Evolutionary conservation across 2,888 invertebrate species (phyloP), one percentile per base, ranked within the genome.

Genomic region (Dyspetes luteomarginatus): DNA sequence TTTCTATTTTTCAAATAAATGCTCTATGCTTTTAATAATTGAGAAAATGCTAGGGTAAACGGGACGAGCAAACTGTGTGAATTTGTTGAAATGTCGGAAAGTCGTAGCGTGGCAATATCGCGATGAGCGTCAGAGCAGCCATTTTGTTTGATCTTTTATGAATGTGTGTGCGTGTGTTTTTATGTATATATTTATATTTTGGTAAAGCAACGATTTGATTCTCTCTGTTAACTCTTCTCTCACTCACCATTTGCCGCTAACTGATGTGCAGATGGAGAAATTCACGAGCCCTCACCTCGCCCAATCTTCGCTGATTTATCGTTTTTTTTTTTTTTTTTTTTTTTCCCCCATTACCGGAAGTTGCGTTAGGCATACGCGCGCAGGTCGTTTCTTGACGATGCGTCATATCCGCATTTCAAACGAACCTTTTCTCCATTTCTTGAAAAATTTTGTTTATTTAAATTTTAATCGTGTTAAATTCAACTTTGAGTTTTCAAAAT

Each of bases 181-280:
- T 48, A 28, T 24, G 22, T 15, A 45, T 45, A 48, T 48, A n/a
- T 48, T 5, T n/a, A 48, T 48, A 17, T n/a, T n/a, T n/a, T 5
- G n/a, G 17, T n/a, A 5, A 5, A 48, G 48, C 48, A 17, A 48
- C 22, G 41, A 22, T 19, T 50, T 5, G 1, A 28, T 22, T 64
- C 50, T 30, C 50, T 15, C 15, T 9, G 45, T n/a, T 12, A 48
- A 58, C 7, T 72, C 60, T 45, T 52, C 62, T 67, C 72, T 65
- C 71, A 72, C 76, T 76, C 76, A 76, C 80, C 72, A 67, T 72
- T 80, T 72, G 67, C 67, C 60, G 80, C 76, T 72, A 72, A 80
- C 80, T 76, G 76, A 71, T 55, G 67, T 48, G 26, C 73, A 28
- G 45, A 28, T 17, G 36, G 22, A 65, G 15, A 12, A 28, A 50